These are phyloP conservation scores for Druon quercuslanigerum DNA, from an alignment of 1,140 invertebrate genomes.

Conservation along the genomic window DNA sequence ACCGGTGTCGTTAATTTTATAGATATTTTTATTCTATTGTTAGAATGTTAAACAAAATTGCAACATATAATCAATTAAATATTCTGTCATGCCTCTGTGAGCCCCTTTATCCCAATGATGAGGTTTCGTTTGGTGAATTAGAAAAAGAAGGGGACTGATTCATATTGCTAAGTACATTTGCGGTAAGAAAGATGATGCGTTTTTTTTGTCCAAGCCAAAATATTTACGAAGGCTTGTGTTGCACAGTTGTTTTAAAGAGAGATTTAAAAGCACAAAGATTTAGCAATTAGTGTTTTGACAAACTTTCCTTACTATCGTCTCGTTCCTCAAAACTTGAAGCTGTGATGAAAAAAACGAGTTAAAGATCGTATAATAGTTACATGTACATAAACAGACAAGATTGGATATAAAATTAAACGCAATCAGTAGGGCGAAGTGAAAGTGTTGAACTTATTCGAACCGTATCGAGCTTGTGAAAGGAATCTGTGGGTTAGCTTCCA, in stretches of 20 bases:
- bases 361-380: not conserved
- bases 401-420: no score
- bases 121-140: not conserved
- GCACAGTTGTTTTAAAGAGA: not conserved
- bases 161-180: conserved; percentile 20
- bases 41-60: conserved; percentile 12
- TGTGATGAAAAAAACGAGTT: not conserved
- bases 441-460: no score
- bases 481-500: no score
- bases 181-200: not conserved
- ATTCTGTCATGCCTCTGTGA: conserved; percentile 4
- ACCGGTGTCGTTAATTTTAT: not conserved
- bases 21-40: not conserved
- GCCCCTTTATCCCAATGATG: conserved; percentile 7
- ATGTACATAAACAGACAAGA: not conserved
- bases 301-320: conserved; percentile 10
- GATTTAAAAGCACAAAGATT: not conserved
- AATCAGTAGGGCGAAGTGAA: not conserved
- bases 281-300: not conserved
- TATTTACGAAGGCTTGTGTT: not conserved
- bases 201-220: conserved; percentile 10
- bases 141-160: conserved; percentile 1
- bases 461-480: no score
- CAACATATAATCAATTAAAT: conserved; percentile 7
- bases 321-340: conserved; percentile 15